Percentiles rank a stretch among this genome's conserved stretches.
These are phyloP conservation scores for Apostichopus leukothele DNA, from an alignment of 53 echinoderm and acorn worm genomes.

Conservation along the genomic window DNA sequence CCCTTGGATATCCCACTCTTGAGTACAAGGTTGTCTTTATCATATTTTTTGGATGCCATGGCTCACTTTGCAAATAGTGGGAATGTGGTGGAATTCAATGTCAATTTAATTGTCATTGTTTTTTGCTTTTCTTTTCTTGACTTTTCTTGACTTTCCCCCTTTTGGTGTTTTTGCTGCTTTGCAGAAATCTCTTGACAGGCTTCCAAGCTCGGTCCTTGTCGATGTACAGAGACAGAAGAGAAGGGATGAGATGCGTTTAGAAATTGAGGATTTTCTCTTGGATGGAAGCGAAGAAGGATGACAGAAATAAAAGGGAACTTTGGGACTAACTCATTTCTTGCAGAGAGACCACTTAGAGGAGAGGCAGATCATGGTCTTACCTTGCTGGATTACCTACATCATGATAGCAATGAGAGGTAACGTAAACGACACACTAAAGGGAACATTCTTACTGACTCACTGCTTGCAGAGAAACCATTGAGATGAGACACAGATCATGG, in stretches of 20 bases:
- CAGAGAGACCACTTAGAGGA: background rate
- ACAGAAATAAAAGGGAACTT: background rate
- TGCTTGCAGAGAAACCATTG: background rate
- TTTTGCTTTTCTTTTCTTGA: no score
- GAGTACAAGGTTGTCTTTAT: no score
- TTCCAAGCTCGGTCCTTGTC: conserved; percentile 51
- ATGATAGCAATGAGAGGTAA: conserved; percentile 32
- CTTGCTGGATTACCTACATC: conserved; percentile 52
- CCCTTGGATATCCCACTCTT: no score
- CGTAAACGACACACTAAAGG: background rate
- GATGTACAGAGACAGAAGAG: conserved; percentile 54
- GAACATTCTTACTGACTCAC: background rate
- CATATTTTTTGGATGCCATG: no score
- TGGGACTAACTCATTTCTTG: background rate
- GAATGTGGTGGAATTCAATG: no score
- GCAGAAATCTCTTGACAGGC: conserved; percentile 49
- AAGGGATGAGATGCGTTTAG: conserved; percentile 51
- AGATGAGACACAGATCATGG: background rate
- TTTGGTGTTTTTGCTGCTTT: background rate
- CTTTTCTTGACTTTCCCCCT: background rate
- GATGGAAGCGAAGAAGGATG: conserved; percentile 31
- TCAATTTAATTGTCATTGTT: no score
- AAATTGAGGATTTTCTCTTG: conserved; percentile 68
- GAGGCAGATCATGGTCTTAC: no score
- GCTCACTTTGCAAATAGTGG: no score